Base-by-base conservation (phyloP, 2,888 invertebrate species). In the Mesorhabditis sp. region DNA sequence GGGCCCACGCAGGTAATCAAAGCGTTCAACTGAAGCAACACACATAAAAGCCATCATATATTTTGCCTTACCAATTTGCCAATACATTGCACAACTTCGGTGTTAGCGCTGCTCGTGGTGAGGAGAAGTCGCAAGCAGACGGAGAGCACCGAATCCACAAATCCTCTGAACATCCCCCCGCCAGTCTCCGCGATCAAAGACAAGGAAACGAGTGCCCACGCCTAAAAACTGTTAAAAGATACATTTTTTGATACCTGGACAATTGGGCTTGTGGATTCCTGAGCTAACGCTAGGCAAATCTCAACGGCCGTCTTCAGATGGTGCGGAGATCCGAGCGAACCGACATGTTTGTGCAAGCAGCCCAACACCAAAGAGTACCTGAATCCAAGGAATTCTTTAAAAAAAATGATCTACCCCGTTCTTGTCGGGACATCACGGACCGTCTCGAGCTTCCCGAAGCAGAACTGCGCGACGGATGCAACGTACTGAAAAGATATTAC, bases 1-100 rank as follows among this genome's bases (percentile, higher is more conserved):
- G 98, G 98, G 2, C 98, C 98, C 72, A 99, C 93, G 2, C 95
- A 95, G 4, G 96, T 98, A 68, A 98, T 97, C 67, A 98, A 89
- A 2, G 97, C 96, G 0, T 95, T 92, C 43, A 97, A 88, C 79
- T 95, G 91, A 86, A 74, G 61, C 28, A 45, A 50, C 50, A 67
- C 67, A 28, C 7, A 67, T 5, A 67, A 58, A 13, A 41, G 42
- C 43, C 13, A 43, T 43, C 13, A 43, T 1, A 66, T 43, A 13
- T 41, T 66, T 50, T 1, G 10, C 44, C 74, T 67, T 50, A 83
- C 82, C 74, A 84, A 71, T 74, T 84, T 85, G 43, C 85, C 83
- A 62, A 82, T 74, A 61, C 82, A 74, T 64, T 76, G 78, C 6
- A 81, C 76, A 6, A 86, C 81, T 45, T 86, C 86, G 5, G 76